These are phyloP conservation scores for Athripsodes cinereus DNA, from an alignment of 2,888 invertebrate genomes.

Conservation along the genomic window DNA sequence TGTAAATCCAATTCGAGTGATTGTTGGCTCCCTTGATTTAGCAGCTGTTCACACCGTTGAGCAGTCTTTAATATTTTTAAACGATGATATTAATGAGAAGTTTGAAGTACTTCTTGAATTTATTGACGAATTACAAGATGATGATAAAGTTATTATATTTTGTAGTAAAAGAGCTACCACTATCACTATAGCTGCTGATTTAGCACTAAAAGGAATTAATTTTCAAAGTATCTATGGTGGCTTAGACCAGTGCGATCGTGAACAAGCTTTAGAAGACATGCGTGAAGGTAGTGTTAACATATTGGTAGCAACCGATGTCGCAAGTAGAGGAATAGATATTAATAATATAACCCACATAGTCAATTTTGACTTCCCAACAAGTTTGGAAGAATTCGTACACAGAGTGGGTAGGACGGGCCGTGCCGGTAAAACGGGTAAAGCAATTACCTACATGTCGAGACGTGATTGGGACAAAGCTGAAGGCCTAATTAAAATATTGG, in stretches of 20 bases:
- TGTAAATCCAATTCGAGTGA: conserved; percentile 84
- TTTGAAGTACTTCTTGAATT: conserved; percentile 62
- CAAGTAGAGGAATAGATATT: conserved; percentile 90
- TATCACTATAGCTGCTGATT: conserved; percentile 75
- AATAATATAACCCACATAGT: conserved; percentile 84
- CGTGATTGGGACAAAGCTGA: conserved; percentile 77
- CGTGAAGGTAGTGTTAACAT: conserved; percentile 72
- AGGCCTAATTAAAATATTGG: conserved; percentile 77
- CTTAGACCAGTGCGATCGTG: conserved; percentile 72
- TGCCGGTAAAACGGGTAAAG: conserved; percentile 78
- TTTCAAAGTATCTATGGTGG: conserved; percentile 87
- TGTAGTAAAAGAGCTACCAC: conserved; percentile 82
- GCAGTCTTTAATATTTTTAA: conserved; percentile 70
- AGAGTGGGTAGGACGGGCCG: conserved; percentile 93
- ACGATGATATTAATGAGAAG: conserved; percentile 56
- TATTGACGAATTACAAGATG: conserved; percentile 58
- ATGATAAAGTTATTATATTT: conserved; percentile 86
- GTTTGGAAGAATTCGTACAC: conserved; percentile 95
- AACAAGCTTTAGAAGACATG: conserved; percentile 79
- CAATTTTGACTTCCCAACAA: conserved; percentile 89
- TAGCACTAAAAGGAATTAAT: conserved; percentile 60
- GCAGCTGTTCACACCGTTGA: conserved; percentile 85
- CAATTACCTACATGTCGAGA: conserved; percentile 75
- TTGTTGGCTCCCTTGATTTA: conserved; percentile 81
- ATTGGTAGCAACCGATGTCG: conserved; percentile 91